These are phyloP conservation scores for Vanessa cardui DNA, from an alignment of 2,888 invertebrate genomes.

Conservation along the genomic window DNA sequence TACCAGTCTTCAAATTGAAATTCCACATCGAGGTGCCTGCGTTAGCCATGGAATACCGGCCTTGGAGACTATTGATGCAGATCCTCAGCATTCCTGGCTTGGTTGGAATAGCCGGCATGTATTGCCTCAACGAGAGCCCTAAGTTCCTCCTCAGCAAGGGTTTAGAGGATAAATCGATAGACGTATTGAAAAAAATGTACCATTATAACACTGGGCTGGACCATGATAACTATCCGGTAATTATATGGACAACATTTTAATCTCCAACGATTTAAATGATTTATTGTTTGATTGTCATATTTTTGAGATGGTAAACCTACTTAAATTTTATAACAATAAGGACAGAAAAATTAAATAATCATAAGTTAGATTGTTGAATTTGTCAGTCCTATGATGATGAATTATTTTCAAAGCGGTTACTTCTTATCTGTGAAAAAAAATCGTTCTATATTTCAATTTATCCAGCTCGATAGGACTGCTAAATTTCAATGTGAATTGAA, in stretches of 20 bases:
- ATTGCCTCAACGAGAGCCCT: slow-evolving; percentile 88
- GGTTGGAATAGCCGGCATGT: slow-evolving; percentile 80
- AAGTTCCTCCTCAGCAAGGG: slow-evolving; percentile 87
- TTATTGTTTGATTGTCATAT: too few species aligned
- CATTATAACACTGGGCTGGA: slow-evolving; percentile 52
- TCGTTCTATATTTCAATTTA: too few species aligned
- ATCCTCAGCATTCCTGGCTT: slow-evolving; percentile 85
- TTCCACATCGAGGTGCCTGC: slow-evolving; percentile 65
- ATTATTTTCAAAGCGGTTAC: too few species aligned
- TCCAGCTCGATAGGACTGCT: too few species aligned
- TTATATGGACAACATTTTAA: slow-evolving; percentile 25
- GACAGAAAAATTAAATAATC: too few species aligned
- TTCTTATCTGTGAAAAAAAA: too few species aligned
- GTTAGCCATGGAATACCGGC: slow-evolving; percentile 81
- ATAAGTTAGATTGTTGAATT: too few species aligned
- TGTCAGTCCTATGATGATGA: too few species aligned
- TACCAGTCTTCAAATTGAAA: slow-evolving; percentile 57
- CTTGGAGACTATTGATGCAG: slow-evolving; percentile 89
- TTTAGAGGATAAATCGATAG: slow-evolving; percentile 80
- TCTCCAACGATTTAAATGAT: not conserved
- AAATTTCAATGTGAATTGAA: too few species aligned
- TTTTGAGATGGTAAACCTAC: not conserved
- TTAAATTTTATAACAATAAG: not conserved
- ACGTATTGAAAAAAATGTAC: slow-evolving; percentile 56
- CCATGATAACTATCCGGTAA: slow-evolving; percentile 53